Percentiles rank a stretch among this genome's conserved stretches.
Conservation (phyloP, 2,113 vertebrate genomes). For the Rallus limicola region DNA sequence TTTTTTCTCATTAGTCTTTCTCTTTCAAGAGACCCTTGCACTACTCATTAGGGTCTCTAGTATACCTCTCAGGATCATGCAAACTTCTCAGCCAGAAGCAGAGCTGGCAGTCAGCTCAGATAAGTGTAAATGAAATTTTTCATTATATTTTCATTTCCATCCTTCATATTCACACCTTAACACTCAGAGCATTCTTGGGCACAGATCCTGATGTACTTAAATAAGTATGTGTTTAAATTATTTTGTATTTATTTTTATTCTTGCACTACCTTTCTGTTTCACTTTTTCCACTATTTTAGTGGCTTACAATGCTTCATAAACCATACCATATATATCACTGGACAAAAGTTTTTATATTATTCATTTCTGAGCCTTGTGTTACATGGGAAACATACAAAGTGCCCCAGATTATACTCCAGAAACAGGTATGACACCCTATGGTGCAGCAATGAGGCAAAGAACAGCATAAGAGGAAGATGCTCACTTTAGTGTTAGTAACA, state of each 20-base stretch:
- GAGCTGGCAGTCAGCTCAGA: not conserved
- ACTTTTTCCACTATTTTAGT: not conserved
- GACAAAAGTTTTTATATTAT: not conserved
- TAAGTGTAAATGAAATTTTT: not conserved
- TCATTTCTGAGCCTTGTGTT: not conserved
- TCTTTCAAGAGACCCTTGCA: not conserved
- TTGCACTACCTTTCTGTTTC: not conserved
- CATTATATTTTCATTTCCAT: conserved; percentile 3
- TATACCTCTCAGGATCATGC: not conserved
- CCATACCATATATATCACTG: not conserved
- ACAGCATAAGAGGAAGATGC: not conserved
- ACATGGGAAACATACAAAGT: not conserved
- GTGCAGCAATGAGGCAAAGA: not conserved
- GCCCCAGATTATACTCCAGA: not conserved
- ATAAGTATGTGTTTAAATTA: not conserved
- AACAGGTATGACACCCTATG: not conserved
- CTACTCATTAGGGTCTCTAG: not conserved
- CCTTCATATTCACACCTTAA: not conserved
- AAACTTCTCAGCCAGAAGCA: not conserved
- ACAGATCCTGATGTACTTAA: not conserved
- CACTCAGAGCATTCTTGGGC: not conserved
- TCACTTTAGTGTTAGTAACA: not conserved
- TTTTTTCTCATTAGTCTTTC: not conserved
- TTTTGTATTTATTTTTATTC: not conserved
- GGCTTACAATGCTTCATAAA: not conserved